phyloP scores from a whole-genome alignment of 2,113 vertebrate genomes.

The Rattus rattus region DNA sequence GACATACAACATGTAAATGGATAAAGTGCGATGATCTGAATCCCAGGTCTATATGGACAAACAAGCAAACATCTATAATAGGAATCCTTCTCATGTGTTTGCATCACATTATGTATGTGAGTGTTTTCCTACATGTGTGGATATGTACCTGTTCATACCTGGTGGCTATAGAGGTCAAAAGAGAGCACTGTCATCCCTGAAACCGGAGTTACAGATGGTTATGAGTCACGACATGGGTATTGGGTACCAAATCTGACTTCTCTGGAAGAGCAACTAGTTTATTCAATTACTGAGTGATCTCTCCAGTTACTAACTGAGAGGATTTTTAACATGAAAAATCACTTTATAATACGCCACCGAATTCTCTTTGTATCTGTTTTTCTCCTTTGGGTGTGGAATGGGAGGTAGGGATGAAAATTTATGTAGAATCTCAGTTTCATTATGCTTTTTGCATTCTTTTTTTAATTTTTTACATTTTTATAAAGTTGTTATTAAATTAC shows the following conservation, averaged over 20 bases:
- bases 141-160: neutral
- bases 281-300: neutral
- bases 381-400: neutral
- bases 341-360: neutral
- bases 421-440: neutral
- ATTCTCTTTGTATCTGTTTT: neutral
- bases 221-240: neutral
- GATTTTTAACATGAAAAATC: neutral
- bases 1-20: neutral
- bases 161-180: neutral
- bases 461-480: neutral
- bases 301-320: neutral
- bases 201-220: neutral
- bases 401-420: neutral
- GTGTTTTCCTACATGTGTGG: neutral
- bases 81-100: neutral
- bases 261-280: neutral
- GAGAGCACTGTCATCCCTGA: neutral
- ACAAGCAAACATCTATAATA: neutral
- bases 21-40: neutral
- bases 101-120: neutral
- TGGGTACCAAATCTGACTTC: too few species aligned
- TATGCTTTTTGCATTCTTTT: neutral
- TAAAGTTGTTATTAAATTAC: neutral
- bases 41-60: too few species aligned